Evolutionary conservation across 2,797 vertebrate genomes (phyloP).

Genomic region (Sparus aurata): DNA sequence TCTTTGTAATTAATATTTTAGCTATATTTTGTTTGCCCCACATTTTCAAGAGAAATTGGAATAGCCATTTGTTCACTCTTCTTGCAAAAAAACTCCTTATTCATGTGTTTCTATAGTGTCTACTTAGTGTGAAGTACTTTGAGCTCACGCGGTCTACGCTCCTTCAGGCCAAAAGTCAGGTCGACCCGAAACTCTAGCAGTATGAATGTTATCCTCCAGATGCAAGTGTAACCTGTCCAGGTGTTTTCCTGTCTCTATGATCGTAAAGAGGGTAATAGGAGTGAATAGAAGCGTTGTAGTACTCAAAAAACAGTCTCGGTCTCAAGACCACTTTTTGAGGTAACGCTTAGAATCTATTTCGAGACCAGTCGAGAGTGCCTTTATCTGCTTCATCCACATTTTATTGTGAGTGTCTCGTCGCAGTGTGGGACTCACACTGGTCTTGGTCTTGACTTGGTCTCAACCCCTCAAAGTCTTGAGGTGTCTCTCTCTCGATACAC

Average conservation of each 20-base stretch:
- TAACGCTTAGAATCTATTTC: too few relatives aligned
- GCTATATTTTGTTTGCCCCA: not conserved
- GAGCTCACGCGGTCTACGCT: not conserved
- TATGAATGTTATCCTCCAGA: not conserved
- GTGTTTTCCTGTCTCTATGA: not conserved
- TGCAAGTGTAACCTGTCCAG: not conserved
- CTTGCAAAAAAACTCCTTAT: not conserved
- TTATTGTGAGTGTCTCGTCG: too few relatives aligned
- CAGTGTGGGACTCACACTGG: too few relatives aligned
- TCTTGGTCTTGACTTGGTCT: too few relatives aligned
- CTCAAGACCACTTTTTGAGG: too few relatives aligned
- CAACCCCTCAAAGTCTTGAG: too few relatives aligned
- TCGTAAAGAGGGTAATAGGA: not conserved
- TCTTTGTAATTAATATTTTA: not conserved
- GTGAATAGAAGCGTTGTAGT: not conserved
- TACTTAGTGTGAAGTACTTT: not conserved
- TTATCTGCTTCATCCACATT: too few relatives aligned
- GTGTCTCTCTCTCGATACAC: too few relatives aligned
- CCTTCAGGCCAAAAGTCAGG: too few relatives aligned
- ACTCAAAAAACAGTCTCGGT: too few relatives aligned
- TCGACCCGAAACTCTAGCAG: not conserved
- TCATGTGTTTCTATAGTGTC: not conserved
- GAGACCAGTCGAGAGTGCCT: too few relatives aligned
- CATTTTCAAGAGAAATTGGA: not conserved
- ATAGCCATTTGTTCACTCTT: not conserved